These are phyloP conservation scores for Sipha maydis DNA, from an alignment of 2,888 invertebrate species.

Conservation along the genomic window DNA sequence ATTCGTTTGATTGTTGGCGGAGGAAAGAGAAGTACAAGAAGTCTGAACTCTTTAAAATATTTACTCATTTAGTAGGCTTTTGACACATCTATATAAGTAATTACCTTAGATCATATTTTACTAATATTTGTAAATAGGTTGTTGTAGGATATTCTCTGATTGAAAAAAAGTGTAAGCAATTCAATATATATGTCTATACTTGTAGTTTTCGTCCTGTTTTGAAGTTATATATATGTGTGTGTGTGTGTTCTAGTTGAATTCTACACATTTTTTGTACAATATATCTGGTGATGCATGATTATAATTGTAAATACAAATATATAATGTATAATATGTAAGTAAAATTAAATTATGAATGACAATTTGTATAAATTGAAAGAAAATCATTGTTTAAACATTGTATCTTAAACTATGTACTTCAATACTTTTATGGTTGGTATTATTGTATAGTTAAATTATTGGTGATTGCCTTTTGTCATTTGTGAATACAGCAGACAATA, in stretches of 20 bases:
- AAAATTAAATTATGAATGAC: not conserved
- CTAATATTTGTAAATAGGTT: not conserved
- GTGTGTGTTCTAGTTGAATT: not conserved
- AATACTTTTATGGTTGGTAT: not conserved
- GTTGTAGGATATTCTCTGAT: not conserved
- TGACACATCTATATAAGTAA: not conserved
- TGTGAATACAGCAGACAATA: not conserved
- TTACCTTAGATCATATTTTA: not conserved
- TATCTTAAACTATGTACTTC: conserved; percentile 1
- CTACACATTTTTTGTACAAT: not conserved
- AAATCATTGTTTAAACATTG: conserved; percentile 14
- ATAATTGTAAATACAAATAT: not conserved
- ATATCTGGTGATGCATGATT: not conserved
- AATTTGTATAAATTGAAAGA: conserved; percentile 10
- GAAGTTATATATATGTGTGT: not conserved
- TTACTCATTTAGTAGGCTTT: not conserved
- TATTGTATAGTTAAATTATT: not conserved
- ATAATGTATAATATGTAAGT: not conserved
- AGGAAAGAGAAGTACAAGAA: not conserved
- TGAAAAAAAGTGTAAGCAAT: not conserved
- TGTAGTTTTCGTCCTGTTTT: conserved; percentile 40
- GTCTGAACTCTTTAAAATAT: not conserved
- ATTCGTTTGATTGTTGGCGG: not conserved
- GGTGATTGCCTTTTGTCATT: conserved; percentile 4
- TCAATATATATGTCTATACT: not conserved